Conservation (phyloP, 1,140 invertebrate species). For the Drosophila lowei region DNA sequence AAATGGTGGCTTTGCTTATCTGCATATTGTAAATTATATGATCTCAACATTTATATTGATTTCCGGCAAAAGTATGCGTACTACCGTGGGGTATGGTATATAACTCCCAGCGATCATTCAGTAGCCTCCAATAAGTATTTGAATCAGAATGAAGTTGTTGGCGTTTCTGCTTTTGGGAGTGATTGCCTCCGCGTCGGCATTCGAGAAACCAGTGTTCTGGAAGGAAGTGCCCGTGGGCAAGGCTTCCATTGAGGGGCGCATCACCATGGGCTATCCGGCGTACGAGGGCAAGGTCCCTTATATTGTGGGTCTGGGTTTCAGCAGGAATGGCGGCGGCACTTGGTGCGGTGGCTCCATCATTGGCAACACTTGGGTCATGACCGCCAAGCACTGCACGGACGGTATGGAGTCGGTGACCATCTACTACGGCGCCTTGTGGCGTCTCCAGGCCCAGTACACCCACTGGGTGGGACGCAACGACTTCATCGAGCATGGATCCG, state of each 20-base stretch:
- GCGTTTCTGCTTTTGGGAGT: constrained; percentile 4
- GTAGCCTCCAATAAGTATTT: not conserved
- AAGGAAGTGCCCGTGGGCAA: constrained; percentile 16
- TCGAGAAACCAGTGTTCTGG: constrained; percentile 21
- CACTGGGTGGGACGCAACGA: constrained; percentile 33
- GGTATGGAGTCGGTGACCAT: constrained; percentile 38
- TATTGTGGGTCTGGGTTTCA: constrained; percentile 83
- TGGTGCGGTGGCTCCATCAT: constrained; percentile 87
- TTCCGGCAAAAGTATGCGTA: constrained; percentile 1
- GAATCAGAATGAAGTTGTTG: constrained; percentile 13
- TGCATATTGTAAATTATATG: constrained; percentile 13
- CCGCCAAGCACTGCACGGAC: constrained; percentile 85
- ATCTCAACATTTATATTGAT: not conserved
- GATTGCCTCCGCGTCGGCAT: constrained; percentile 25
- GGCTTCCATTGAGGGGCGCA: constrained; percentile 51
- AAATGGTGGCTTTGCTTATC: constrained; percentile 16
- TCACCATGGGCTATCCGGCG: constrained; percentile 64
- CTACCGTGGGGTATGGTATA: constrained; percentile 9
- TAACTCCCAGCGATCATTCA: constrained; percentile 1
- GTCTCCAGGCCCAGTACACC: constrained; percentile 42
- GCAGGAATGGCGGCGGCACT: constrained; percentile 55
- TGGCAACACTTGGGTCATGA: constrained; percentile 84
- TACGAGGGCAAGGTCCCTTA: constrained; percentile 83
- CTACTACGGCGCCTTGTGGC: constrained; percentile 57
- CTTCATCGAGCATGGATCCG: constrained; percentile 47